A percentile compares a stretch with the other conserved stretches of the same genome.
phyloP scores from a whole-genome alignment of 2,113 vertebrate species.

The Monarcha castaneiventris region DNA sequence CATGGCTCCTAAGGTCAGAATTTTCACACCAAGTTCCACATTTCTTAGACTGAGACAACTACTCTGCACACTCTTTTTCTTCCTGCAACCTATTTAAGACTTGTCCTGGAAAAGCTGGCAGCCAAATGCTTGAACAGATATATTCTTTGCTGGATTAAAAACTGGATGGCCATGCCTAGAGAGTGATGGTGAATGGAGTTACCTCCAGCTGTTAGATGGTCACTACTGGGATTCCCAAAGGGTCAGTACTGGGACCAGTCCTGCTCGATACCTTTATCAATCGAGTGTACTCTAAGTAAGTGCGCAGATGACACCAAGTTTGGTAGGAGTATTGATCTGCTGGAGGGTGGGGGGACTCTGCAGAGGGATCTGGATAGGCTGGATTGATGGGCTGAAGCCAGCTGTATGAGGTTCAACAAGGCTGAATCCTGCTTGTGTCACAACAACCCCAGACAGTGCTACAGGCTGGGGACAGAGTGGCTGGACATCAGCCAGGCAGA shows the following conservation, averaged over 20 bases:
- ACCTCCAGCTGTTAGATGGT: neutral
- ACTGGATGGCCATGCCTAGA: neutral
- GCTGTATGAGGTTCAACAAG: neutral
- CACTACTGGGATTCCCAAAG: neutral
- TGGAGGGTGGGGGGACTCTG: neutral
- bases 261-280: neutral
- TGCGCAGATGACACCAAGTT: neutral
- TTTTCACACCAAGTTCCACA: neutral
- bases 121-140: neutral
- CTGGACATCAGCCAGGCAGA: neutral
- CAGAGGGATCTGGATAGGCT: neutral
- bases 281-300: fast-evolving
- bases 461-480: neutral
- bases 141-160: neutral
- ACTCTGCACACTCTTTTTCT: neutral
- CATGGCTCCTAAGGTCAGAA: neutral
- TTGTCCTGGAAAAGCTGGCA: neutral
- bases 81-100: neutral
- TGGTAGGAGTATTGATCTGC: neutral
- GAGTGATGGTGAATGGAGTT: neutral
- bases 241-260: neutral
- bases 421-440: neutral
- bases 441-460: neutral
- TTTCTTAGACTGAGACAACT: neutral
- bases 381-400: neutral